These are phyloP conservation scores for Cephus pulcher DNA, from an alignment of 2,888 invertebrate species.

Conservation along the genomic window DNA sequence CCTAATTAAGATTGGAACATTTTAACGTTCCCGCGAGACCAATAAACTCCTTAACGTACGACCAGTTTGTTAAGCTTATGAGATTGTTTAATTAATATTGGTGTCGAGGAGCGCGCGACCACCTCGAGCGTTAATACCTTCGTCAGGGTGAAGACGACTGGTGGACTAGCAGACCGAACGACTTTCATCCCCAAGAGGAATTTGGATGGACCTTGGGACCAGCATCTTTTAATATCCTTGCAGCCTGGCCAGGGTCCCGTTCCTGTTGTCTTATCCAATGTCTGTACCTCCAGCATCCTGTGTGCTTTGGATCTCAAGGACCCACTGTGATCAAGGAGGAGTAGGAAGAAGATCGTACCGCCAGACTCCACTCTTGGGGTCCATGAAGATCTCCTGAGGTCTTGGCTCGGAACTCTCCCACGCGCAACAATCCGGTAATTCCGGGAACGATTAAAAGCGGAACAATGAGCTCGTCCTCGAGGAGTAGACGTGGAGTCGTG, in stretches of 20 bases:
- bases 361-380: no score
- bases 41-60: slow-evolving; percentile 62
- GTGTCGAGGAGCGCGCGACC: slow-evolving; percentile 54
- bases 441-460: slow-evolving; percentile 55
- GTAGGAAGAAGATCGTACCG: no score
- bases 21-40: slow-evolving; percentile 59
- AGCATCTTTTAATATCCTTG: no score
- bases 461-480: slow-evolving; percentile 44
- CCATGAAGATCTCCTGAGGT: no score
- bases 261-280: no score
- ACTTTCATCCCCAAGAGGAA: not conserved
- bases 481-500: slow-evolving; percentile 35
- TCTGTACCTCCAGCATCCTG: no score
- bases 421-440: slow-evolving; percentile 47
- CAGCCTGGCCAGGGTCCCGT: no score
- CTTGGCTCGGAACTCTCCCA: slow-evolving; percentile 39
- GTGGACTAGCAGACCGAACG: not conserved
- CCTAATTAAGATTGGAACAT: slow-evolving; percentile 66
- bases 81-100: slow-evolving; percentile 66
- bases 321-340: no score
- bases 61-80: slow-evolving; percentile 63
- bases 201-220: no score
- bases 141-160: no score
- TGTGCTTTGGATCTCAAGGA: no score
- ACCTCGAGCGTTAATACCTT: slow-evolving; percentile 52